These are phyloP conservation scores for Salmo trutta DNA, from an alignment of 2,797 vertebrate species.

Conservation along the genomic window DNA sequence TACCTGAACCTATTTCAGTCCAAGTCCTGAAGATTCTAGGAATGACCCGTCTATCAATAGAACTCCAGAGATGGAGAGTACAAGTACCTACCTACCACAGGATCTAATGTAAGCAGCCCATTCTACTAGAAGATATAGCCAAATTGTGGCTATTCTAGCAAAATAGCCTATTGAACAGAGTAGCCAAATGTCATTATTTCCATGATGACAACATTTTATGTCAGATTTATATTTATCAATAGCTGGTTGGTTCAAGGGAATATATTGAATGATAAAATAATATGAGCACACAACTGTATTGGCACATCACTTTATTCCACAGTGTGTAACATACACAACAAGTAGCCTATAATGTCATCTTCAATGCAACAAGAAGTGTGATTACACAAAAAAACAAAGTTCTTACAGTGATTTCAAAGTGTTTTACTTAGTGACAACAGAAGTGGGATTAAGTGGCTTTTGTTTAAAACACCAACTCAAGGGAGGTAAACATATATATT, in stretches of 20 bases:
- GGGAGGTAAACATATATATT: no score
- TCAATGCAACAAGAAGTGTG: neutral
- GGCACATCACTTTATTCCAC: slow-evolving; percentile 20
- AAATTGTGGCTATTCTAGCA: no score
- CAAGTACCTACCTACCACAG: neutral
- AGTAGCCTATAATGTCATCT: slow-evolving; percentile 24
- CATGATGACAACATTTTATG: neutral
- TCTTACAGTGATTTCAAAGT: neutral
- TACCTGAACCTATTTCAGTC: no score
- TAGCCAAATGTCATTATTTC: no score
- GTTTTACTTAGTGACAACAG: neutral
- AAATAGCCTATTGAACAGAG: no score
- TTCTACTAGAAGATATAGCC: no score
- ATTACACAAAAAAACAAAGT: neutral
- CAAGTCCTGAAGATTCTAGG: no score
- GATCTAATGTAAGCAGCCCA: no score
- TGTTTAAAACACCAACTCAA: neutral
- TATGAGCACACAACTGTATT: neutral
- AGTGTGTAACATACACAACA: slow-evolving; percentile 6
- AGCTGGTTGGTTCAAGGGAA: neutral
- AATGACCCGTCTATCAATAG: no score
- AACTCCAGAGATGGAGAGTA: neutral
- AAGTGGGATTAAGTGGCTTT: no score
- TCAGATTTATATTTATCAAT: neutral
- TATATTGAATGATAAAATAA: neutral